Base-by-base conservation (phyloP, 2,888 invertebrate genomes). In the Dastarcus helophoroides region DNA sequence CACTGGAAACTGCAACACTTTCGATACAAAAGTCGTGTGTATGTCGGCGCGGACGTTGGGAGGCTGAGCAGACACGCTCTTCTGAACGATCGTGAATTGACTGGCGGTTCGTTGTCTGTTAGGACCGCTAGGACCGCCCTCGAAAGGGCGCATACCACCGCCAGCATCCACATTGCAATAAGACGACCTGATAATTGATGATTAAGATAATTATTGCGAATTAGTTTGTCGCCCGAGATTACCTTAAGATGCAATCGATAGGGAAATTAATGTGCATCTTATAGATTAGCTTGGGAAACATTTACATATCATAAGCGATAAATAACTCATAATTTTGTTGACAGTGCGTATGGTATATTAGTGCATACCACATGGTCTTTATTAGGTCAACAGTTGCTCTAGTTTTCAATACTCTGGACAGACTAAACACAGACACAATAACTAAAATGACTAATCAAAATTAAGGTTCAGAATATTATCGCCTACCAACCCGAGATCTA, bases 21-120 rank as follows among this genome's bases (percentile, higher is more conserved):
- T 19, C n/a, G n/a, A n/a, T n/a, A n/a, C 19, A 19, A 19, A n/a
- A 6, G 19, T 19, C 19, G 19, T 24, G 6, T 10, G 24, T 6
- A 8, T 6, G 9, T 6, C 7, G 7, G 6, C 24, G 24, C 36
- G 35, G 35, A 38, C 40, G 32, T 39, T 37, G 33, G 33, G 38
- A 33, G 32, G 33, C 41, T 42, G 46, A 46, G 40, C 35, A 40
- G 42, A 43, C 40, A 37, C 38, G 40, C 44, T 38, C 45, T 40
- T 44, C 40, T 43, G 54, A 44, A 38, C 54, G 51, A 51, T 46
- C 53, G 51, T 44, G 43, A 51, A 42, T 48, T 51, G 48, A 59
- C 60, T 59, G 58, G 60, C 58, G 57, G 47, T 54, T 53, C 53
- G 57, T 53, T 52, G 58, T 58, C 57, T 58, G 53, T 50, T 42